phyloP scores from a whole-genome alignment of 2,113 vertebrate species.

The Oryzias curvinotus region DNA sequence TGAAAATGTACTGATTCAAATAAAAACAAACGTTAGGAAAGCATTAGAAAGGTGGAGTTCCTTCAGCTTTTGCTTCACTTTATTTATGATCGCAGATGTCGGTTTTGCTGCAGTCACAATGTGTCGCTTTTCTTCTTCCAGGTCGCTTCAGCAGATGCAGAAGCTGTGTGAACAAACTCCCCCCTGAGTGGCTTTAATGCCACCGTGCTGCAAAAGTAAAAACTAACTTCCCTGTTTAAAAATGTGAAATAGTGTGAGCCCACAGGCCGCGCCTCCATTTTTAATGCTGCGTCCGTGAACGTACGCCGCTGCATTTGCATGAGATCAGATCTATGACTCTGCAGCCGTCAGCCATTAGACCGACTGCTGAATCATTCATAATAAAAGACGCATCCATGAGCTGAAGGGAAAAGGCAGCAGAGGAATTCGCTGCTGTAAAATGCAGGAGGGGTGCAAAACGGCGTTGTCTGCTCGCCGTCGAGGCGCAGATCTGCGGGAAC shows the following conservation, averaged over 20 bases:
- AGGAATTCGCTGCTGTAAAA: too few relatives aligned
- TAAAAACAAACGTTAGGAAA: too few relatives aligned
- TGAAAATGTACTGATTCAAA: too few relatives aligned
- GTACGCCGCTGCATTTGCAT: constrained; percentile 9
- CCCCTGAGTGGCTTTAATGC: background rate
- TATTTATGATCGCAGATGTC: too few relatives aligned
- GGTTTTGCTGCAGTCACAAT: background rate
- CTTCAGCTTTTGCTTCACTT: too few relatives aligned
- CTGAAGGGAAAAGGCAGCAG: background rate
- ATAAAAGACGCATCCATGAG: constrained; percentile 10
- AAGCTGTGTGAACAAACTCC: too few relatives aligned
- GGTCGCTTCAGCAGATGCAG: background rate
- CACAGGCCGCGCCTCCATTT: constrained; percentile 13
- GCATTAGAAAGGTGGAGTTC: too few relatives aligned
- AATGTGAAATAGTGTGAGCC: constrained; percentile 19
- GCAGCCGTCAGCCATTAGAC: constrained; percentile 8
- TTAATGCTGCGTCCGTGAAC: constrained; percentile 19
- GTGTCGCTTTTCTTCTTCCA: background rate
- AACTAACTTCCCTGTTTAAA: constrained; percentile 17
- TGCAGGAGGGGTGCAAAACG: too few relatives aligned
- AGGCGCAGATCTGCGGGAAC: background rate
- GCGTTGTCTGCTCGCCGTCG: too few relatives aligned
- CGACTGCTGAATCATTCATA: constrained; percentile 6
- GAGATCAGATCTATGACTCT: constrained; percentile 12
- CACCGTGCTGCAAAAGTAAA: constrained; percentile 15